Evolutionary conservation across 37 sponge, comb jelly and placozoan genomes (phyloP).

Genomic region (Spongilla lacustris): DNA sequence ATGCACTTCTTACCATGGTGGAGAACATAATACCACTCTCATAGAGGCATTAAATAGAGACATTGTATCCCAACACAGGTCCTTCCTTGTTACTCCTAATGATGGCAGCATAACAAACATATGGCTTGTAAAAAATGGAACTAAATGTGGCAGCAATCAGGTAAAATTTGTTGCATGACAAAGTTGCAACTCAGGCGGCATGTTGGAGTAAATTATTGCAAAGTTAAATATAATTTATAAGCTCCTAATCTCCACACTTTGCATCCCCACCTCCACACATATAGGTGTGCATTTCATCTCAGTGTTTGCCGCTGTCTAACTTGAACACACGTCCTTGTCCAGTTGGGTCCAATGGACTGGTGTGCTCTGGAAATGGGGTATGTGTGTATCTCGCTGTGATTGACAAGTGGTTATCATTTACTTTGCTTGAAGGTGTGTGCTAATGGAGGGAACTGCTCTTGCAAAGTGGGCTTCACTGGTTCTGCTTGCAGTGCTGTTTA

Average conservation of each 20-base stretch:
- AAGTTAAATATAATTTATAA: too few relatives aligned
- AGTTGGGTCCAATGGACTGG: constrained; percentile 30
- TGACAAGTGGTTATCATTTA: background rate
- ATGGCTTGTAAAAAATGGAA: constrained; percentile 42
- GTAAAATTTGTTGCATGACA: constrained; percentile 11
- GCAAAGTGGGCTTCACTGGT: constrained; percentile 61
- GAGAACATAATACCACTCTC: background rate
- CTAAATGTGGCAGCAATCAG: constrained; percentile 44
- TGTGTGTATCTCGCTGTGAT: background rate
- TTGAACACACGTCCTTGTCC: constrained; percentile 28
- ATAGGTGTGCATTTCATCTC: constrained; percentile 42
- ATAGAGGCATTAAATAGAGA: background rate
- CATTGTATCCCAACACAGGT: background rate
- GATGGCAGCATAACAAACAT: constrained; percentile 9
- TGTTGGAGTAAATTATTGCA: too few relatives aligned
- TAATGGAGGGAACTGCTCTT: constrained; percentile 51
- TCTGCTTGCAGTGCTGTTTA: constrained; percentile 12
- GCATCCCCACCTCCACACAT: background rate
- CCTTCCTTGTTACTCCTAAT: constrained; percentile 22
- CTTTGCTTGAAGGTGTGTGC: constrained; percentile 38
- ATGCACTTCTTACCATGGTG: too few relatives aligned
- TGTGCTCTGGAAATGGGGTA: constrained; percentile 77
- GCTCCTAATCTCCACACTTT: background rate
- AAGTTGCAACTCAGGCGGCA: too few relatives aligned
- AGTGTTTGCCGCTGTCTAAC: constrained; percentile 7